These are phyloP conservation scores for Furcifer pardalis DNA, from an alignment of 2,797 vertebrate genomes.

Conservation along the genomic window DNA sequence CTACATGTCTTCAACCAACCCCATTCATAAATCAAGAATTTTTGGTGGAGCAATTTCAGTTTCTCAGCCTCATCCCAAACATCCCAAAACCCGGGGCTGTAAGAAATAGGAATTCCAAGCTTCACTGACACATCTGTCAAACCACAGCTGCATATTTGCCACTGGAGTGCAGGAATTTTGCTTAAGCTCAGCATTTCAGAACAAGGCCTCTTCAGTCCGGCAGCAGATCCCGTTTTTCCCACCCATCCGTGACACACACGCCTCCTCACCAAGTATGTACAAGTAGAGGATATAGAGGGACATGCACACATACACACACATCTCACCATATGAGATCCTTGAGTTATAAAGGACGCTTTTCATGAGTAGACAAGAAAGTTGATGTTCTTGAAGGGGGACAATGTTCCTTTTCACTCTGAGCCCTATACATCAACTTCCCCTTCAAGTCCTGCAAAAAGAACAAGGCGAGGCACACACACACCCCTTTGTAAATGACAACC, in stretches of 20 bases:
- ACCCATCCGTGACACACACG: slow-evolving; percentile 32
- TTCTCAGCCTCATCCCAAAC: background rate
- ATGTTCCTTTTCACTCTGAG: slow-evolving; percentile 64
- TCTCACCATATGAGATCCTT: slow-evolving; percentile 52
- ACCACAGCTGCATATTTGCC: slow-evolving; percentile 21
- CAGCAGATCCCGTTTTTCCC: slow-evolving; percentile 16
- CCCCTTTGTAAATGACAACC: background rate
- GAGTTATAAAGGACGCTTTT: slow-evolving; percentile 73
- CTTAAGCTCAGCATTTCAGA: slow-evolving; percentile 16
- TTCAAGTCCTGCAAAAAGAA: background rate
- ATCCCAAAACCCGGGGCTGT: background rate
- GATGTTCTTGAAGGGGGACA: slow-evolving; percentile 70
- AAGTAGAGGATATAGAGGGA: slow-evolving; percentile 2
- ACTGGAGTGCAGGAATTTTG: slow-evolving; percentile 49
- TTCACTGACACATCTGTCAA: slow-evolving; percentile 38
- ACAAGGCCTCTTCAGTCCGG: slow-evolving; percentile 64
- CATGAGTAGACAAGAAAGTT: slow-evolving; percentile 71
- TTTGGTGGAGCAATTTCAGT: background rate
- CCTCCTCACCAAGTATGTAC: slow-evolving; percentile 66
- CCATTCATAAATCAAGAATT: background rate
- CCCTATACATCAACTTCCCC: background rate
- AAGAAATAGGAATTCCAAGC: background rate
- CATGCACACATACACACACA: slow-evolving; percentile 52
- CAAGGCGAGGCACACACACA: too few relatives aligned
- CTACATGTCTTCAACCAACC: background rate